Percentiles rank a stretch among this genome's conserved stretches.
These are phyloP conservation scores for Heterochromis multidens DNA, from an alignment of 2,113 vertebrate genomes.

Conservation along the genomic window DNA sequence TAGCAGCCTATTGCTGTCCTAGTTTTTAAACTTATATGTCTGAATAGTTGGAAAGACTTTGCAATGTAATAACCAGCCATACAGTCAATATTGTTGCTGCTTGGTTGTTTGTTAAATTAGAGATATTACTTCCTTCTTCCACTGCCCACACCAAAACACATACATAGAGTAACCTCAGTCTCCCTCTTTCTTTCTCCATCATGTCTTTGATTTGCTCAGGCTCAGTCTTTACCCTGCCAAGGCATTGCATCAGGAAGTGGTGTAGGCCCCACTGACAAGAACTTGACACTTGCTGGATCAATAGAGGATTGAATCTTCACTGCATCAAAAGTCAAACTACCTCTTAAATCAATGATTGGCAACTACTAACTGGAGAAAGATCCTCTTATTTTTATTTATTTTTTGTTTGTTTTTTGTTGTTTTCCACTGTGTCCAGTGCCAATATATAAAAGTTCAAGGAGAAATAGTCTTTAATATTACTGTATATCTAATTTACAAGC, in stretches of 20 bases:
- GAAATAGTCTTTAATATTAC: not conserved
- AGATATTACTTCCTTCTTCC: not conserved
- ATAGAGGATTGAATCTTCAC: conserved; percentile 64
- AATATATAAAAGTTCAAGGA: not conserved
- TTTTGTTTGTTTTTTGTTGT: not conserved
- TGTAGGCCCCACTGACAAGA: conserved; percentile 52
- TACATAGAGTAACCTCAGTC: not conserved
- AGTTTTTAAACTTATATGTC: not conserved
- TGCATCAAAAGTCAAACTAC: conserved; percentile 45
- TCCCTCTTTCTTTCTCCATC: not conserved
- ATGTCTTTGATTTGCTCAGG: not conserved
- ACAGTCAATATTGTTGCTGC: not conserved
- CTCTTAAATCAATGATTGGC: conserved; percentile 50
- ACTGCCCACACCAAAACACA: not conserved
- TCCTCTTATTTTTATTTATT: not conserved
- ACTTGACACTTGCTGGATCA: conserved; percentile 52
- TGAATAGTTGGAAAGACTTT: not conserved
- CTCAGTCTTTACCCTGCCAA: not conserved
- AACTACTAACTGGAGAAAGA: conserved; percentile 33
- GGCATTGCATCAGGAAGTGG: conserved; percentile 42
- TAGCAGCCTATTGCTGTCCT: not conserved
- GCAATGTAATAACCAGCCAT: not conserved
- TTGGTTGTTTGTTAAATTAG: not conserved
- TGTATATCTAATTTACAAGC: not conserved
- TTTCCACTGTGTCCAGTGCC: not conserved